phyloP scores from a whole-genome alignment of 2,113 vertebrate species.

The Microcebus ravelobensis region DNA sequence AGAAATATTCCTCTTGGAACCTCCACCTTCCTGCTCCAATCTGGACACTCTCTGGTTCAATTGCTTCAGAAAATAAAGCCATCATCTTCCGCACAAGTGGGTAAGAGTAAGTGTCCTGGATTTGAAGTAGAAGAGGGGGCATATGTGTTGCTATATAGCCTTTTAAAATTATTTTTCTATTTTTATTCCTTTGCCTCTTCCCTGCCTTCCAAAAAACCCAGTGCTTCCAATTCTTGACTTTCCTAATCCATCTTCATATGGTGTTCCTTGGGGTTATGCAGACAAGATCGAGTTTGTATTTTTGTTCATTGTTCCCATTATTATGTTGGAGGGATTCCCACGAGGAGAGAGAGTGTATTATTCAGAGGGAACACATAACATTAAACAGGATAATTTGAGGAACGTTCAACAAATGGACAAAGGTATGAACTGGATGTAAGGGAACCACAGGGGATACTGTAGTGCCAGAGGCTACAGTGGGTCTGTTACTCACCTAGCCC shows the following conservation, averaged over 20 bases:
- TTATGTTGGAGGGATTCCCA: background rate
- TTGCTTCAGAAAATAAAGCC: constrained; percentile 3
- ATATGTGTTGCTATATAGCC: background rate
- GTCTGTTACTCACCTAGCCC: background rate
- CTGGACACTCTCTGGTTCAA: background rate
- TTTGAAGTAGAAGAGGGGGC: background rate
- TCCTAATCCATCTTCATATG: background rate
- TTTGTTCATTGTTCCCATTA: background rate
- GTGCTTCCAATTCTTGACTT: background rate
- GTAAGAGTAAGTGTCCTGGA: background rate
- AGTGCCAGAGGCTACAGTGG: background rate
- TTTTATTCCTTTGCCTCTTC: background rate
- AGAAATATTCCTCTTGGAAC: background rate
- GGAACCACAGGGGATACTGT: background rate
- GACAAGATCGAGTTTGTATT: background rate
- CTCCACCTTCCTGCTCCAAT: background rate
- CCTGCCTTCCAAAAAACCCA: background rate
- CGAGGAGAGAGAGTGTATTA: background rate
- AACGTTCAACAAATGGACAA: background rate
- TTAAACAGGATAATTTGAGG: background rate
- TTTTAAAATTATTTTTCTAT: background rate
- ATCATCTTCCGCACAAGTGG: background rate
- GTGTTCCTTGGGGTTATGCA: background rate
- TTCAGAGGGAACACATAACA: background rate
- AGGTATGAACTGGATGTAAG: background rate